Conservation (phyloP, 2,113 vertebrate species). For the Hydrochoerus hydrochaeris region DNA sequence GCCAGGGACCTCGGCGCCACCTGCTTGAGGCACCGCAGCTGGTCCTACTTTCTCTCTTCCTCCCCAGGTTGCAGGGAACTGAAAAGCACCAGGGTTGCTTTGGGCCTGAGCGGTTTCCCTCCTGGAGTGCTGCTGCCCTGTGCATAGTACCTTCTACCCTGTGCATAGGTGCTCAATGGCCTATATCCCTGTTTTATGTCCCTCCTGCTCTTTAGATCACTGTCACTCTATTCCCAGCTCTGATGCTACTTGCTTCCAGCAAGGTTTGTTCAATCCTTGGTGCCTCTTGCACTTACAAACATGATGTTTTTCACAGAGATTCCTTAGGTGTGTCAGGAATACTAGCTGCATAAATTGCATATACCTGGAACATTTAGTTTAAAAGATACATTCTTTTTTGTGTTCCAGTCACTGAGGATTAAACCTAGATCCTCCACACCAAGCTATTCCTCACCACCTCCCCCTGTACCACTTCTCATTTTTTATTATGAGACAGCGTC, state of each 20-base stretch:
- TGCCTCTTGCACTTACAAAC: not conserved
- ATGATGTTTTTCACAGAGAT: not conserved
- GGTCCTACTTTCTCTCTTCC: constrained; percentile 17
- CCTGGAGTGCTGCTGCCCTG: constrained; percentile 21
- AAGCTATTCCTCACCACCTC: not conserved
- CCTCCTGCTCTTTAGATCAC: not conserved
- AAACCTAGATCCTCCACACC: not conserved
- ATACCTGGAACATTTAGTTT: not conserved
- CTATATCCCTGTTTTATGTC: not conserved
- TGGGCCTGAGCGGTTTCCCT: constrained; percentile 70
- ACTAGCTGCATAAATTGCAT: not conserved
- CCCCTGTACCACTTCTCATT: not conserved
- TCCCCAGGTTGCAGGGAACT: constrained; percentile 57
- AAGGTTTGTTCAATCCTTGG: not conserved
- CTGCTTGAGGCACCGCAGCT: constrained; percentile 84
- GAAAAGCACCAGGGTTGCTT: constrained; percentile 69
- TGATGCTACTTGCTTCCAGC: not conserved
- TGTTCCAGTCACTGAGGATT: not conserved
- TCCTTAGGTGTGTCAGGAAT: not conserved
- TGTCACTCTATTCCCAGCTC: not conserved
- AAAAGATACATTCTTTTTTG: not conserved
- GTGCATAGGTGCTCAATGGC: constrained; percentile 3
- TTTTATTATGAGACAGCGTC: not conserved
- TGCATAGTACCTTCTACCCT: not conserved
- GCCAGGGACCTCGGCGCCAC: constrained; percentile 85